Base-by-base conservation (phyloP, 2,797 vertebrate species). In the Falco rusticolus region DNA sequence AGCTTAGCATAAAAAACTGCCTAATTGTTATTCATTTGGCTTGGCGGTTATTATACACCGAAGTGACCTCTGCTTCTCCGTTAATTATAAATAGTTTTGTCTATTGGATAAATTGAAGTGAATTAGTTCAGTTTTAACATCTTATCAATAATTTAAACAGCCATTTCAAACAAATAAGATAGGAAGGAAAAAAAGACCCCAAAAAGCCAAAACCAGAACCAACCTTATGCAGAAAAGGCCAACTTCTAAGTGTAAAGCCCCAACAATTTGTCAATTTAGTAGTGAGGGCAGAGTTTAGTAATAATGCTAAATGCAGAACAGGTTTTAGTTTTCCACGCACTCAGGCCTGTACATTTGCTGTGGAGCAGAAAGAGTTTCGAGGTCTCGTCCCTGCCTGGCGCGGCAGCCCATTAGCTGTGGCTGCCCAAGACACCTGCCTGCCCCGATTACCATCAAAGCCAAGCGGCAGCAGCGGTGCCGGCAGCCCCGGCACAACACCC, bases 351-450 rank as follows among this genome's bases (percentile, higher is more conserved):
- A 66, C 18, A 33, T 20, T 93, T 53, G 33, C 96, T 94, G 89
- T 29, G 78, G 90, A 93, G 92, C 93, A 92, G 61, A 17, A 93
- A 89, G 59, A 47, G 76, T 87, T 66, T 91, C 28, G 57, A 93
- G 95, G 96, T 93, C 94, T 96, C 93, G 92, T 93, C 96, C 86
- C n/a, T 93, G 97, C 97, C 97, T 97, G 97, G 98, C 91, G 83
- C 29, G 87, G 97, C 96, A 96, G 93, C 89, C 98, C 98, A 99
- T 99, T 98, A 99, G 97, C 78, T 65, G 88, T 96, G 98, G 98
- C 98, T 98, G 98, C 96, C 41, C 19, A 96, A 98, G 98, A 99
- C 97, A 98, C 97, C 98, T 99, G 98, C 97, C 98, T 48, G 5
- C 94, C 97, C 97, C 60, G 29, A 98, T 99, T 98, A 99, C 93